These are phyloP conservation scores for Venusia cambrica DNA, from an alignment of 2,888 invertebrate genomes.

Conservation along the genomic window DNA sequence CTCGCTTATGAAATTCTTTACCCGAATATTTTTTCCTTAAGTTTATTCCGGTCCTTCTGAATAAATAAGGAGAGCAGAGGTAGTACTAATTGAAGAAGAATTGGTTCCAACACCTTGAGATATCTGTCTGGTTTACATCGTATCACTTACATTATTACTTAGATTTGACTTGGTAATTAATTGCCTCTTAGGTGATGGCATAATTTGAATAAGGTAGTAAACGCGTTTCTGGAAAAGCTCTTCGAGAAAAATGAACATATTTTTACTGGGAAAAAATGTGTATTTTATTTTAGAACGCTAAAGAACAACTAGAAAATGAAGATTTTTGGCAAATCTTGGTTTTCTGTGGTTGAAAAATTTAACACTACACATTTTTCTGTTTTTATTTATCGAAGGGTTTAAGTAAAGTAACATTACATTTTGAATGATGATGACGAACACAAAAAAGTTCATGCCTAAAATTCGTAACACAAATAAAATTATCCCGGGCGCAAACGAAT, in stretches of 20 bases:
- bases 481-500: slow-evolving; percentile 13
- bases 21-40: slow-evolving; percentile 51
- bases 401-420: neutral
- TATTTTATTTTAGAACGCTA: too few species aligned
- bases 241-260: too few species aligned
- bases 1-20: slow-evolving; percentile 59
- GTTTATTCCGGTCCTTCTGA: slow-evolving; percentile 54
- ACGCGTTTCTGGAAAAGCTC: too few species aligned
- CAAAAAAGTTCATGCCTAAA: too few species aligned
- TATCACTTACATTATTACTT: slow-evolving; percentile 44
- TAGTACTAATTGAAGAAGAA: slow-evolving; percentile 58
- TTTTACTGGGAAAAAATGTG: too few species aligned
- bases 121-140: slow-evolving; percentile 37
- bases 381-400: too few species aligned
- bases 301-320: too few species aligned
- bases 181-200: slow-evolving; percentile 19
- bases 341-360: too few species aligned
- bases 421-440: too few species aligned
- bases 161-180: slow-evolving; percentile 48
- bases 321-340: too few species aligned
- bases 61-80: slow-evolving; percentile 58
- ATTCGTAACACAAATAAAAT: too few species aligned
- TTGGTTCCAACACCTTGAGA: slow-evolving; percentile 40
- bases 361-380: too few species aligned
- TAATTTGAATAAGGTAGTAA: slow-evolving; percentile 1